These are phyloP conservation scores for Ptychochromis oligacanthus DNA, from an alignment of 2,113 vertebrate genomes.

Conservation along the genomic window DNA sequence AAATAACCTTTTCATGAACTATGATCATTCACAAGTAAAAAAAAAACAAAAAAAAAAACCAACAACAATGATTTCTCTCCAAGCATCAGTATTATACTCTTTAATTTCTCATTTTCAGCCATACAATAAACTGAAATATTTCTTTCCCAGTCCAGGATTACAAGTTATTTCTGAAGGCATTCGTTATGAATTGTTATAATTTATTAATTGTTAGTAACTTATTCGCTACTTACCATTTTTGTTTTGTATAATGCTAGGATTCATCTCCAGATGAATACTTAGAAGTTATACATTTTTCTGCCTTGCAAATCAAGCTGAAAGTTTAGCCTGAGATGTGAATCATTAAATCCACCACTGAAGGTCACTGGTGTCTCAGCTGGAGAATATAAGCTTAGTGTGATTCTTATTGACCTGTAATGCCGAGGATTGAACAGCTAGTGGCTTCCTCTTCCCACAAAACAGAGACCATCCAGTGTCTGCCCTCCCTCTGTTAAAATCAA, in stretches of 20 bases:
- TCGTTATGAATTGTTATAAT: neutral
- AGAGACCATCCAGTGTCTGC: neutral
- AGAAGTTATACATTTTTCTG: neutral
- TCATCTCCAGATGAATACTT: neutral
- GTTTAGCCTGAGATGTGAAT: neutral
- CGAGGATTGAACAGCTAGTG: conserved; percentile 21
- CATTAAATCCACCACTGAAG: neutral
- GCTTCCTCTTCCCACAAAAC: conserved; percentile 32
- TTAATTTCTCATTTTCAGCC: neutral
- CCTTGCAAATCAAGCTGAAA: neutral
- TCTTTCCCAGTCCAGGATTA: neutral
- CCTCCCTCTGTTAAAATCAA: neutral
- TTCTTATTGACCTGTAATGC: conserved; percentile 19
- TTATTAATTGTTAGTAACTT: neutral
- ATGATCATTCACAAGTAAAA: neutral
- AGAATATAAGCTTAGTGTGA: neutral
- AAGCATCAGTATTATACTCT: neutral
- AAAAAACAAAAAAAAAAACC: too few relatives aligned
- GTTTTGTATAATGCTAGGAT: neutral
- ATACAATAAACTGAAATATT: neutral
- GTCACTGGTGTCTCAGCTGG: neutral
- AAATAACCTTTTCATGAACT: too few relatives aligned
- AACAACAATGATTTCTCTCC: neutral
- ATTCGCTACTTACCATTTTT: too few relatives aligned
- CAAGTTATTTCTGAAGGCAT: neutral